These are phyloP conservation scores for Stegodyphus dumicola DNA, from an alignment of 1,140 invertebrate species.

Conservation along the genomic window DNA sequence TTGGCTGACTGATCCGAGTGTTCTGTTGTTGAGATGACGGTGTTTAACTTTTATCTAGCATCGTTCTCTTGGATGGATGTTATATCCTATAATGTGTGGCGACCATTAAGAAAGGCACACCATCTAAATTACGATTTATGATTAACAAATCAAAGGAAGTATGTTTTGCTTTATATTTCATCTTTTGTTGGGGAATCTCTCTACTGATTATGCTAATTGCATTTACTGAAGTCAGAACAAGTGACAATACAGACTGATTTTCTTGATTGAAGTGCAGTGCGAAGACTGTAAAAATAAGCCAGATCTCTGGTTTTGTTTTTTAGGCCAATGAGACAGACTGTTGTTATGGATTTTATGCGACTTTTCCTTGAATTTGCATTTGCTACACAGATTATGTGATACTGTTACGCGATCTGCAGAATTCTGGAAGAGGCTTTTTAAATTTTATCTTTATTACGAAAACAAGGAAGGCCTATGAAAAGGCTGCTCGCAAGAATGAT, in stretches of 20 bases:
- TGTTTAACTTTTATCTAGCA: slow-evolving; percentile 72
- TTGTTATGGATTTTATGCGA: slow-evolving; percentile 71
- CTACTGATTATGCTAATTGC: slow-evolving; percentile 70
- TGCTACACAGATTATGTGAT: slow-evolving; percentile 65
- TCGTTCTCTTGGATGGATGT: slow-evolving; percentile 75
- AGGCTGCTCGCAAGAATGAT: neutral
- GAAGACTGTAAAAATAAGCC: slow-evolving; percentile 60
- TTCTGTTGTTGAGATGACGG: slow-evolving; percentile 68
- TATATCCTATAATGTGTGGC: slow-evolving; percentile 73
- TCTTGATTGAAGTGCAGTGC: slow-evolving; percentile 70
- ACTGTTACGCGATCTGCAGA: slow-evolving; percentile 73
- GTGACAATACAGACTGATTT: slow-evolving; percentile 68
- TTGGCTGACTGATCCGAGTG: slow-evolving; percentile 61
- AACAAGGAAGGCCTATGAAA: slow-evolving; percentile 8
- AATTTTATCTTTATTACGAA: slow-evolving; percentile 70
- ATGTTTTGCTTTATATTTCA: slow-evolving; percentile 70
- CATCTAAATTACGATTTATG: slow-evolving; percentile 69
- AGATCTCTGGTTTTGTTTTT: neutral
- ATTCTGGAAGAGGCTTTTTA: slow-evolving; percentile 73
- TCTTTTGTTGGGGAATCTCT: slow-evolving; percentile 73
- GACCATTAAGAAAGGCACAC: slow-evolving; percentile 71
- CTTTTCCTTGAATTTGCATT: slow-evolving; percentile 70
- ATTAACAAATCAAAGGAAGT: slow-evolving; percentile 66
- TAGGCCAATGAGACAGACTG: slow-evolving; percentile 72
- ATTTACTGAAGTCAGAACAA: slow-evolving; percentile 69